Evolutionary conservation across 2,888 invertebrate species (phyloP).

Genomic region (Globia sparganii): DNA sequence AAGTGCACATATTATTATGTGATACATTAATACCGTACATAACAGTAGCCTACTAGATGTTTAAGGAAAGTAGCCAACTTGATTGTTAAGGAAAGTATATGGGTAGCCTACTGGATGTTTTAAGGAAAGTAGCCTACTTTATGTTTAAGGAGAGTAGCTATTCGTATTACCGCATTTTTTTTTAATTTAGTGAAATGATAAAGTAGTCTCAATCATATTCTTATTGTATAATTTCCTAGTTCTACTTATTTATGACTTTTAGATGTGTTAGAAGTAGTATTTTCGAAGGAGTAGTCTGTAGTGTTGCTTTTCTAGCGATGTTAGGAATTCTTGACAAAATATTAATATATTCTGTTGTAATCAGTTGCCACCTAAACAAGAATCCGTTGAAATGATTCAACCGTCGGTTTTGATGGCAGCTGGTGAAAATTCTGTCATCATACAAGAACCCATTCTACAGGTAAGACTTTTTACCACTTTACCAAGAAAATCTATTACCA

Average conservation of each 20-base stretch:
- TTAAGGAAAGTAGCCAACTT: background rate
- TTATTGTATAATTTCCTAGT: background rate
- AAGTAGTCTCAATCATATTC: background rate
- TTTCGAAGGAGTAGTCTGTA: background rate
- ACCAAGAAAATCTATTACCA: background rate
- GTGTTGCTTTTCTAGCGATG: background rate
- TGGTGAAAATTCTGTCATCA: conserved; percentile 78
- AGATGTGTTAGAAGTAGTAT: conserved; percentile 18
- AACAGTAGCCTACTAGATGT: background rate
- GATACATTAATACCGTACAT: no score
- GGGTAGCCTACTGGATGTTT: background rate
- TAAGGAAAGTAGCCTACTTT: background rate
- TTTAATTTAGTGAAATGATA: background rate
- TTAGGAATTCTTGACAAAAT: background rate
- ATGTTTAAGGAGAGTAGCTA: background rate
- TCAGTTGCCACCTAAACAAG: conserved; percentile 79
- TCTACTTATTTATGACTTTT: background rate
- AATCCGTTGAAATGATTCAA: conserved; percentile 76
- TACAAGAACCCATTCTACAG: conserved; percentile 85
- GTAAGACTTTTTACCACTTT: conserved; percentile 58
- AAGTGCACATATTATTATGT: no score
- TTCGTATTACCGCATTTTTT: background rate
- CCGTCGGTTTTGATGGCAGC: conserved; percentile 75
- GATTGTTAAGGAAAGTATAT: background rate
- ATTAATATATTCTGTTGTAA: conserved; percentile 25